phyloP scores from a whole-genome alignment of 2,888 invertebrate species.

The Laothoe populi region DNA sequence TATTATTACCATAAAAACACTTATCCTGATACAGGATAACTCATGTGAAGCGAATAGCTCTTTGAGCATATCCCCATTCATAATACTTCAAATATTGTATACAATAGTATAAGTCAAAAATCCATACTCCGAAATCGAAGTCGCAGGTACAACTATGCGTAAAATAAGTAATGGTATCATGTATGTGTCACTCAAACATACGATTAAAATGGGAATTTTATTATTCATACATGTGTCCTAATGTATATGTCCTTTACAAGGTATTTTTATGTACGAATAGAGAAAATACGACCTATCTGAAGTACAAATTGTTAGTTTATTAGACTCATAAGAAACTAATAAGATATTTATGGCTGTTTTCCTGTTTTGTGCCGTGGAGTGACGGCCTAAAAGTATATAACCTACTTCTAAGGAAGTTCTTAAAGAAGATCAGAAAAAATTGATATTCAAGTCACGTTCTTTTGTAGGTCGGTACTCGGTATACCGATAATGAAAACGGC shows the following conservation, averaged over 20 bases:
- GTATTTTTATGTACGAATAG: neutral
- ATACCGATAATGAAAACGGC: neutral
- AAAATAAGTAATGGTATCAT: neutral
- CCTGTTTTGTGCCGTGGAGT: neutral
- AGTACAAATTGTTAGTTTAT: neutral
- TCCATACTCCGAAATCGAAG: too few species aligned
- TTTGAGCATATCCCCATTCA: too few species aligned
- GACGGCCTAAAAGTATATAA: neutral
- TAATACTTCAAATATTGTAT: too few species aligned
- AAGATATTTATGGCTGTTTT: constrained; percentile 3
- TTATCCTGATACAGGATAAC: too few species aligned
- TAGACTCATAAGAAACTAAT: constrained; percentile 5
- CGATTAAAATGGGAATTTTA: neutral
- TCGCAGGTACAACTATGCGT: neutral
- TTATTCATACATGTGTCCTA: neutral
- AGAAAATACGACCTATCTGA: neutral
- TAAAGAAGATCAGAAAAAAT: neutral
- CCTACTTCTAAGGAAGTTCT: neutral
- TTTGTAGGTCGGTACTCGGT: neutral
- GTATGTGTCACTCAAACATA: neutral
- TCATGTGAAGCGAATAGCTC: too few species aligned
- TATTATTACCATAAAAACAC: too few species aligned
- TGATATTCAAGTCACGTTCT: neutral
- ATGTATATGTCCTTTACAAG: neutral
- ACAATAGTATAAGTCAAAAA: neutral